Evolutionary conservation across 1,140 invertebrate genomes (phyloP).

Genomic region (Aricia agestis): DNA sequence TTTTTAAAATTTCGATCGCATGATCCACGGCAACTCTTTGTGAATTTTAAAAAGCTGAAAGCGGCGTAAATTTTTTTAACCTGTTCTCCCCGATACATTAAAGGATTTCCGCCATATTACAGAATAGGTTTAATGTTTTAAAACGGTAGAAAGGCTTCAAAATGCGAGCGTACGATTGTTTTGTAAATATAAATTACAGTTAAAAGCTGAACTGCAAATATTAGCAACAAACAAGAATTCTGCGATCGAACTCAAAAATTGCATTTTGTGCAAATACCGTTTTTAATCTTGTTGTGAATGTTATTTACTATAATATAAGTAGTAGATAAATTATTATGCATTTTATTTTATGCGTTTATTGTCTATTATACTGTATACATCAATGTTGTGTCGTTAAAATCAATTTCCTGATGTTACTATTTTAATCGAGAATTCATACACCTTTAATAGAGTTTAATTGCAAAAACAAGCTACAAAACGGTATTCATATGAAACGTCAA

Average conservation of each 20-base stretch:
- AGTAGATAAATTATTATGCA: conserved; percentile 2
- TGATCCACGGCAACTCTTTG: background rate
- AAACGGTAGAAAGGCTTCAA: background rate
- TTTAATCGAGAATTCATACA: too few relatives aligned
- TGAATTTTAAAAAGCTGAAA: background rate
- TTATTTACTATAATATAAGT: conserved; percentile 2
- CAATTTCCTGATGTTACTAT: too few relatives aligned
- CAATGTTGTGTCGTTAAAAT: too few relatives aligned
- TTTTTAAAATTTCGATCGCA: background rate
- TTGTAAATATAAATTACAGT: conserved; percentile 1
- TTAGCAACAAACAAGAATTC: background rate
- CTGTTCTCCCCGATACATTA: background rate
- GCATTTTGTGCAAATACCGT: background rate
- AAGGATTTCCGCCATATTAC: background rate
- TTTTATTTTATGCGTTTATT: background rate
- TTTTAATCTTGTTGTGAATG: conserved; percentile 8
- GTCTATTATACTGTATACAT: too few relatives aligned
- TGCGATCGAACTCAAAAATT: background rate
- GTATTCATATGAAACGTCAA: too few relatives aligned
- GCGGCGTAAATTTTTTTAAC: background rate
- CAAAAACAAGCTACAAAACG: too few relatives aligned
- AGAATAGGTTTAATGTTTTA: background rate
- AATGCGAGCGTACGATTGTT: background rate
- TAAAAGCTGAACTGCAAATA: background rate
- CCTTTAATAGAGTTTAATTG: too few relatives aligned